Percentiles rank a stretch among this genome's conserved stretches.
phyloP scores from a whole-genome alignment of 2,113 vertebrate species.

The Corythornis cristatus region DNA sequence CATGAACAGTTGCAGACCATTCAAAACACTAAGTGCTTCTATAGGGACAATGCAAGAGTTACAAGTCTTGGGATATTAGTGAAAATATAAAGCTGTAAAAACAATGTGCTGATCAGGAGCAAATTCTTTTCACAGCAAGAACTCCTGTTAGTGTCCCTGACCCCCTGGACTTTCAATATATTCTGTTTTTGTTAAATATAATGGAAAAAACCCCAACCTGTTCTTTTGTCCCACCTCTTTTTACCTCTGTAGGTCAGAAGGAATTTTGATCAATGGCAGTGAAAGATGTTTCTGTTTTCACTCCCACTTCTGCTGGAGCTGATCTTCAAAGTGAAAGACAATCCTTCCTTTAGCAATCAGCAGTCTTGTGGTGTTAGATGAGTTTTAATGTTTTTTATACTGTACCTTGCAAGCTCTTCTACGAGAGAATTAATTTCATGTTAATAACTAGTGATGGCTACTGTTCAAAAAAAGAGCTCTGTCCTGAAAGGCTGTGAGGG shows the following conservation, averaged over 20 bases:
- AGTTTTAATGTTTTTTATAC: neutral
- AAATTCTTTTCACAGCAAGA: neutral
- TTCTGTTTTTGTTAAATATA: neutral
- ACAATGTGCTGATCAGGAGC: neutral
- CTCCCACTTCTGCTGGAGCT: neutral
- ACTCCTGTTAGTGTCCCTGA: neutral
- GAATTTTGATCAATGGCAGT: neutral
- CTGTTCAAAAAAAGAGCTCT: neutral
- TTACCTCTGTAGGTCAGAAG: neutral
- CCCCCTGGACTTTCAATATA: neutral
- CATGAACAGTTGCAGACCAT: neutral
- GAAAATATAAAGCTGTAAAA: neutral
- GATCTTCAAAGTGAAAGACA: neutral
- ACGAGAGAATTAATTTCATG: neutral
- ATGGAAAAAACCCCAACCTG: neutral
- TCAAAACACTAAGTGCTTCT: neutral
- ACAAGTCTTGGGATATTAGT: neutral
- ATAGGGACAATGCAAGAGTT: neutral
- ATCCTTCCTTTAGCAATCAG: neutral
- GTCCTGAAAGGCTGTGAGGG: neutral
- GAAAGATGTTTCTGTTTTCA: neutral
- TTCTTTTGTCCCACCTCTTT: neutral
- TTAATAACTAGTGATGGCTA: neutral
- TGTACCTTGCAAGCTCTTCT: neutral
- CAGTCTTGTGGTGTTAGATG: neutral